These are phyloP conservation scores for Amphipoea oculea DNA, from an alignment of 2,888 invertebrate genomes.

Conservation along the genomic window DNA sequence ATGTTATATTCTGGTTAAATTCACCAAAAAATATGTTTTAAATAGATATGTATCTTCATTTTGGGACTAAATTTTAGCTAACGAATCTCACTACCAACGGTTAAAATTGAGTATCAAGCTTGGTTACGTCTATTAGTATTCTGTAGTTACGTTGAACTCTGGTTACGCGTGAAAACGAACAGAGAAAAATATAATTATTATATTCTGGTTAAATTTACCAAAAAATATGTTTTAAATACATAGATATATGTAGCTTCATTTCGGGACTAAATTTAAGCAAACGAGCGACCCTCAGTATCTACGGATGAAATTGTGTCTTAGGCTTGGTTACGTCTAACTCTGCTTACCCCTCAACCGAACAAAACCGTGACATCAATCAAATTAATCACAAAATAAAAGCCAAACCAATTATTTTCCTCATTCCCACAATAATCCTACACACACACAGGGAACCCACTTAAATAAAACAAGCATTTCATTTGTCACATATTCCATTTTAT, in stretches of 20 bases:
- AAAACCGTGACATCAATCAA: neutral
- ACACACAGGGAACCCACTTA: neutral
- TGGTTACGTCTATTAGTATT: neutral
- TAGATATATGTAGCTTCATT: neutral
- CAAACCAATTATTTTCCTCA: constrained; percentile 25
- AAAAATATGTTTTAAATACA: neutral
- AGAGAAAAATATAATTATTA: neutral
- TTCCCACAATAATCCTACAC: neutral
- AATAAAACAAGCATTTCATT: constrained; percentile 40
- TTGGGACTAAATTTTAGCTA: neutral
- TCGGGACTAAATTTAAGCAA: neutral
- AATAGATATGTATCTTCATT: neutral
- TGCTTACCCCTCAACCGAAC: neutral
- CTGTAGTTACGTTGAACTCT: too few species aligned
- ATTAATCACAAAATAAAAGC: constrained; percentile 1
- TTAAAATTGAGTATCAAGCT: neutral
- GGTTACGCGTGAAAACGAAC: neutral
- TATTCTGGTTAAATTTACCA: neutral
- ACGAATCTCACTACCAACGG: neutral
- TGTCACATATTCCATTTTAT: constrained; percentile 52
- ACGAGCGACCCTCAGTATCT: neutral
- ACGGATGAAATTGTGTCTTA: neutral
- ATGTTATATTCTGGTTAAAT: neutral
- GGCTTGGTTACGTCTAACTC: neutral
- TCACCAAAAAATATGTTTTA: neutral